These are phyloP conservation scores for Cladopsammia gracilis DNA, from an alignment of 64 coral and sea anemone species.

Conservation along the genomic window DNA sequence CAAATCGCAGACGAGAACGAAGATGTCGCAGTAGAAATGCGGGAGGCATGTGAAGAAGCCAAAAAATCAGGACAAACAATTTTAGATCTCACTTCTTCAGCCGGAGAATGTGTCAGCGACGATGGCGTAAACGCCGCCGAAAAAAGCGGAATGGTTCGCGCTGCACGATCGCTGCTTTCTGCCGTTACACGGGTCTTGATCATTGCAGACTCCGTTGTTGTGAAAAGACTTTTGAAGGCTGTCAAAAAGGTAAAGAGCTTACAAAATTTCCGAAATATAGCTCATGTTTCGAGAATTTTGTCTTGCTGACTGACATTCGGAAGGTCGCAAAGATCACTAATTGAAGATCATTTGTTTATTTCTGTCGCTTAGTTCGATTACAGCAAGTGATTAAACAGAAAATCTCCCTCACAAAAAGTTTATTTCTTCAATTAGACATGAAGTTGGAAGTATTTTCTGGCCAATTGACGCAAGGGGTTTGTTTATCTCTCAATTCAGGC, in stretches of 20 bases:
- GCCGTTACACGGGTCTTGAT: slow-evolving; percentile 94
- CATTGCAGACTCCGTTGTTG: slow-evolving; percentile 91
- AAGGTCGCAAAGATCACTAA: not conserved
- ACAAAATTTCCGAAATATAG: not conserved
- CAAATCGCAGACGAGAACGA: slow-evolving; percentile 94
- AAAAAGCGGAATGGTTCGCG: slow-evolving; percentile 84
- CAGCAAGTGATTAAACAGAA: not conserved
- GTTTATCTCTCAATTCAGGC: not conserved
- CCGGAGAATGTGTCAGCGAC: slow-evolving; percentile 9
- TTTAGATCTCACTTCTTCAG: slow-evolving; percentile 76
- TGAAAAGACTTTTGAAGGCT: slow-evolving; percentile 88
- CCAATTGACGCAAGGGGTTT: not conserved
- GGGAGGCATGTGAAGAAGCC: slow-evolving; percentile 92
- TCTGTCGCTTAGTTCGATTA: slow-evolving; percentile 21
- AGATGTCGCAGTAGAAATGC: slow-evolving; percentile 93
- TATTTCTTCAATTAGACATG: not conserved
- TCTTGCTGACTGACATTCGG: not conserved
- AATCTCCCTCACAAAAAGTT: not conserved
- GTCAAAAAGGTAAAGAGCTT: slow-evolving; percentile 90
- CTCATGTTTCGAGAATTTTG: not conserved
- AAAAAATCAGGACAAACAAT: slow-evolving; percentile 89
- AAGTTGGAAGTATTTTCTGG: slow-evolving; percentile 13
- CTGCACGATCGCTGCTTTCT: slow-evolving; percentile 84
- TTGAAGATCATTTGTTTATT: slow-evolving; percentile 19
- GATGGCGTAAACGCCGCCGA: slow-evolving; percentile 61